phyloP scores from a whole-genome alignment of 2,113 vertebrate species.

The Charadrius vociferus region DNA sequence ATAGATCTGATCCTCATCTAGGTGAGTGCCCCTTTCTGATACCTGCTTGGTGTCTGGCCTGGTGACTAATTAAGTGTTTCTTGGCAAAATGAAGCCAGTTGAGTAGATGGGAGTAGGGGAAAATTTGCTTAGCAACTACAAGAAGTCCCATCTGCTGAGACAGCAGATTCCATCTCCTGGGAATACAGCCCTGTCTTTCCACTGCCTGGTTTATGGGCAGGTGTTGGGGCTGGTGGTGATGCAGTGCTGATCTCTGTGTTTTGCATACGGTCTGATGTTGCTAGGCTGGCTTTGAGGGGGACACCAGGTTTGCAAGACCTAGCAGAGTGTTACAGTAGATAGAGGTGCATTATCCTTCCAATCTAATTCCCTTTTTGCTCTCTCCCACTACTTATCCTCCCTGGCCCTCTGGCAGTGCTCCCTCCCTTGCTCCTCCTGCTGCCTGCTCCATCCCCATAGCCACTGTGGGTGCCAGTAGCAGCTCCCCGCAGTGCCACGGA shows the following conservation, averaged over 20 bases:
- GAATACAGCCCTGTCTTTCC: not conserved
- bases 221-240: rapidly evolving
- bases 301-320: not conserved
- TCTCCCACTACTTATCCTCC: rapidly evolving
- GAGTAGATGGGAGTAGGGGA: not conserved
- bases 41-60: not conserved
- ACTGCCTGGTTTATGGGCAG: not conserved
- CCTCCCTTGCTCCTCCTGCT: not conserved
- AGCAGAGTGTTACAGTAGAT: not conserved
- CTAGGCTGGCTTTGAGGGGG: not conserved
- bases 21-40: not conserved
- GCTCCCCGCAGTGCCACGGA: rapidly evolving
- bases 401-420: not conserved
- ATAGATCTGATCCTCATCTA: not conserved
- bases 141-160: not conserved
- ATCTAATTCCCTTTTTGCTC: not conserved
- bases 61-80: not conserved
- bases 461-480: not conserved
- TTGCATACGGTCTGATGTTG: not conserved
- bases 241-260: not conserved
- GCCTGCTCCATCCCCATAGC: not conserved
- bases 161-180: not conserved
- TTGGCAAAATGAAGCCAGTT: not conserved
- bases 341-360: not conserved
- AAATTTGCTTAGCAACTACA: not conserved